Conservation (phyloP, 2,113 vertebrate genomes). For the Xiphophorus maculatus region DNA sequence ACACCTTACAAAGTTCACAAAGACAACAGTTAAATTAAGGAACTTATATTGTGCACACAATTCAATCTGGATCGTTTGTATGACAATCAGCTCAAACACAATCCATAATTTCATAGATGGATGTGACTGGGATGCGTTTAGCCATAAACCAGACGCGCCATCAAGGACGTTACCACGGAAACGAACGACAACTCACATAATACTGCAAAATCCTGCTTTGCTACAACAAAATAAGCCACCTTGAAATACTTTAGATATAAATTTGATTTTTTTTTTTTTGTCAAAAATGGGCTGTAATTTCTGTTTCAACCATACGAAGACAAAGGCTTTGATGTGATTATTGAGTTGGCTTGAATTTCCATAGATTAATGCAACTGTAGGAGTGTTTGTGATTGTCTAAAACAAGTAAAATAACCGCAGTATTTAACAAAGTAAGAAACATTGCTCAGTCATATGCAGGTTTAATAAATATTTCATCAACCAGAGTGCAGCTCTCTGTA, state of each 20-base stretch:
- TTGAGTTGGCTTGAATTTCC: constrained; percentile 2
- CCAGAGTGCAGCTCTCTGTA: constrained; percentile 9
- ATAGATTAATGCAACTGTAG: constrained; percentile 21
- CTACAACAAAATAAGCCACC: not conserved
- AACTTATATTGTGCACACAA: no score
- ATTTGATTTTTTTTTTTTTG: not conserved
- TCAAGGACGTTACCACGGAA: not conserved
- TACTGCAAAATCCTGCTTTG: not conserved
- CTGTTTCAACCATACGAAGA: not conserved
- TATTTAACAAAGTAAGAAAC: constrained; percentile 3
- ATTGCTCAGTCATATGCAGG: constrained; percentile 11
- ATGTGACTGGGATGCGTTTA: not conserved
- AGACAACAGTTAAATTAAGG: no score
- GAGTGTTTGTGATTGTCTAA: constrained; percentile 58
- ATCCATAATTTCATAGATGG: not conserved
- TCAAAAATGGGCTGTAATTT: not conserved
- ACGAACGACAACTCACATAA: not conserved
- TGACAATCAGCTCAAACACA: not conserved
- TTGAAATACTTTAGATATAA: not conserved
- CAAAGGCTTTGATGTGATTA: constrained; percentile 35
- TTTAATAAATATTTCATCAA: constrained; percentile 14
- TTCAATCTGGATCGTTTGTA: not conserved
- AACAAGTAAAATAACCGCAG: not conserved
- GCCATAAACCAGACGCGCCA: not conserved
- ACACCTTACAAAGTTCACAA: no score